Evolutionary conservation across 2,888 invertebrate species (phyloP).

Genomic region (Xestia sexstrigata): DNA sequence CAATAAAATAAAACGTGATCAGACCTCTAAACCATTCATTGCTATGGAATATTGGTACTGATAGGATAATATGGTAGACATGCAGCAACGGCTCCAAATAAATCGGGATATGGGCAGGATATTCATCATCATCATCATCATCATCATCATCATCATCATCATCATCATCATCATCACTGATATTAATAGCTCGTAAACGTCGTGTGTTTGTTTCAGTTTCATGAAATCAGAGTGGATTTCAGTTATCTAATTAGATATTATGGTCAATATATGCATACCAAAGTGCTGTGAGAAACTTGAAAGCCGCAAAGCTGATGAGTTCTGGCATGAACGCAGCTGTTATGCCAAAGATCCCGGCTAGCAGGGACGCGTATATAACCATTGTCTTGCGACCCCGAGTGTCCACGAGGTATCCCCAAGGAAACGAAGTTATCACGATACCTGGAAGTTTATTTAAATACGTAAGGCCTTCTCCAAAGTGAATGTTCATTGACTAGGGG

Average conservation of each 20-base stretch:
- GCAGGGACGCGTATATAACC: slow-evolving; percentile 81
- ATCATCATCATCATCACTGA: not conserved
- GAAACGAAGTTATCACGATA: slow-evolving; percentile 93
- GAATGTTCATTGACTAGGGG: not conserved
- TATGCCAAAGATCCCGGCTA: slow-evolving; percentile 86
- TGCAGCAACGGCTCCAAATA: not conserved
- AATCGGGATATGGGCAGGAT: not conserved
- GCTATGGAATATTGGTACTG: not conserved
- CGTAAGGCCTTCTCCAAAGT: not conserved
- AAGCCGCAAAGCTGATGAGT: slow-evolving; percentile 90
- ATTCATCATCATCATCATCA: not conserved
- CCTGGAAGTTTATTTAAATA: slow-evolving; percentile 82
- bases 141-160: not conserved
- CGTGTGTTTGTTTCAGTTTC: not conserved
- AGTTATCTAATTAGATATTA: not conserved
- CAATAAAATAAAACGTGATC: not conserved
- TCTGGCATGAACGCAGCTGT: slow-evolving; percentile 91
- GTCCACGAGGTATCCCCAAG: slow-evolving; percentile 95
- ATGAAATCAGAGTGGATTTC: too few species aligned
- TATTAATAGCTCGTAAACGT: not conserved
- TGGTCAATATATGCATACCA: slow-evolving; percentile 78
- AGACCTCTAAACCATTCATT: not conserved
- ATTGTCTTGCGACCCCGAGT: slow-evolving; percentile 92
- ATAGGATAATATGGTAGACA: not conserved
- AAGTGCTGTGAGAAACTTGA: slow-evolving; percentile 91